These are phyloP conservation scores for Drosophila emarginata DNA, from an alignment of 2,888 invertebrate species.

Conservation along the genomic window DNA sequence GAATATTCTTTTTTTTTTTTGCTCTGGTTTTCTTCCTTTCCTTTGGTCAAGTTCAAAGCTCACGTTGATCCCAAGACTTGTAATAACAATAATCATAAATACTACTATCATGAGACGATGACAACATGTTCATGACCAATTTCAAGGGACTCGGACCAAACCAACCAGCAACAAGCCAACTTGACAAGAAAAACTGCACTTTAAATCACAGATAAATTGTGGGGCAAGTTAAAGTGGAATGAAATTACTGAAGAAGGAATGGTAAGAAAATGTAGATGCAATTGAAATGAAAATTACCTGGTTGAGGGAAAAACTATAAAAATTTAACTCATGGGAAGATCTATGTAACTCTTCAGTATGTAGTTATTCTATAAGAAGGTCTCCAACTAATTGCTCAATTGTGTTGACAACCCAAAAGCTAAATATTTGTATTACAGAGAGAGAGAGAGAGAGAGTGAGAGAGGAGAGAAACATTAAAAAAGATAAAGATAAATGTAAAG, in stretches of 20 bases:
- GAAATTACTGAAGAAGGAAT: constrained; percentile 37
- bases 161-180: not conserved
- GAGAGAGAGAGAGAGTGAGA: not conserved
- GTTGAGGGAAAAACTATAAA: constrained; percentile 20
- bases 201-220: constrained; percentile 59
- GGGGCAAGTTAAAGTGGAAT: constrained; percentile 18
- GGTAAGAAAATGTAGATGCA: constrained; percentile 11
- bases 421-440: constrained; percentile 32
- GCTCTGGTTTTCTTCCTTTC: constrained; percentile 9
- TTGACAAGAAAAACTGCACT: constrained; percentile 28
- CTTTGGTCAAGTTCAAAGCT: constrained; percentile 51
- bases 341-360: not conserved
- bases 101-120: constrained; percentile 53
- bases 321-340: constrained; percentile 46
- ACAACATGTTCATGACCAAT: constrained; percentile 57
- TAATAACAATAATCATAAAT: constrained; percentile 68
- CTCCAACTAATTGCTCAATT: constrained; percentile 51
- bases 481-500: constrained; percentile 9
- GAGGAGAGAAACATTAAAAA: not conserved
- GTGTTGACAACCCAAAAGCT: constrained; percentile 48
- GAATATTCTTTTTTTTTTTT: constrained; percentile 5
- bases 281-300: constrained; percentile 46
- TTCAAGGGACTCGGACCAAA: not conserved
- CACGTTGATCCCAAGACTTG: constrained; percentile 38
- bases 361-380: not conserved